phyloP scores from a whole-genome alignment of 2,888 invertebrate genomes.

The Acrobeloides nanus region DNA sequence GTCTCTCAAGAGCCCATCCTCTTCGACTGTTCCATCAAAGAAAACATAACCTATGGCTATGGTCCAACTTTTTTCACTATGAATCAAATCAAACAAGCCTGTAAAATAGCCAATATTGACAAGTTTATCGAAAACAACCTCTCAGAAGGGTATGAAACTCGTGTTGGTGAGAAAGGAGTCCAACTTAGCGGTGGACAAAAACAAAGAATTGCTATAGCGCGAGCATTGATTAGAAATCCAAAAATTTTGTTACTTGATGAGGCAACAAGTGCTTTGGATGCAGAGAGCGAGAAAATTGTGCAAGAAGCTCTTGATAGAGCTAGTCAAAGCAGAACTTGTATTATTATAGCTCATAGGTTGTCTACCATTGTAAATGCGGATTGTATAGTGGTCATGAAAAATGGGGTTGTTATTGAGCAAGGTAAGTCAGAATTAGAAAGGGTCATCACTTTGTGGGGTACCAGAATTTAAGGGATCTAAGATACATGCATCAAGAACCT shows the following conservation, averaged over 20 bases:
- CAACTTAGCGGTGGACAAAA: neutral
- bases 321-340: too few relatives aligned
- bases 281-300: neutral
- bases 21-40: conserved; percentile 54
- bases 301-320: too few relatives aligned
- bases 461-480: too few relatives aligned
- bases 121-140: conserved; percentile 55
- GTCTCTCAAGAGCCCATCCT: conserved; percentile 45
- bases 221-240: conserved; percentile 1
- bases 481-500: too few relatives aligned
- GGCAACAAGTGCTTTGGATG: conserved; percentile 1
- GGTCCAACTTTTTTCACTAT: conserved; percentile 38
- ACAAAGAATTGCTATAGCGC: conserved; percentile 5
- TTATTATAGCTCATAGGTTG: too few relatives aligned
- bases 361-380: too few relatives aligned
- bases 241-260: conserved; percentile 2
- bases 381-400: too few relatives aligned
- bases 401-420: too few relatives aligned
- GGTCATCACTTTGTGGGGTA: too few relatives aligned
- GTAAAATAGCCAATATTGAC: conserved; percentile 56
- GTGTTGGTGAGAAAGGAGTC: conserved; percentile 5
- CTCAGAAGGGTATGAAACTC: conserved; percentile 6
- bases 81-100: conserved; percentile 53
- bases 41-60: conserved; percentile 50
- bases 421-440: too few relatives aligned